phyloP scores from a whole-genome alignment of 2,888 invertebrate genomes.

The Heteromurus nitidus region DNA sequence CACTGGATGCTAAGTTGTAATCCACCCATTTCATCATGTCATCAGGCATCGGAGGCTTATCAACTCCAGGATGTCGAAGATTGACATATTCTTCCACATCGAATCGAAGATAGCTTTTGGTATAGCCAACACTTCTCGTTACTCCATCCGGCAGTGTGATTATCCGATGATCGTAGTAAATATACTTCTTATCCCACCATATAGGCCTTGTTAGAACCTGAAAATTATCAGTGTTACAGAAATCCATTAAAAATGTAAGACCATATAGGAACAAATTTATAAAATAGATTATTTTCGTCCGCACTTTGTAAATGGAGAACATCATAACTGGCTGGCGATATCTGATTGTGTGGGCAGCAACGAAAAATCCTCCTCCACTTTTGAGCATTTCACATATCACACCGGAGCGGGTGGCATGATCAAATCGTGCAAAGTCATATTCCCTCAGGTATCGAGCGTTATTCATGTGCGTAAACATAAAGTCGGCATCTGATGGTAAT shows the following conservation, averaged over 20 bases:
- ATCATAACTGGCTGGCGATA: slow-evolving; percentile 88
- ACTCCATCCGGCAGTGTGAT: slow-evolving; percentile 86
- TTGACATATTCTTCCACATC: slow-evolving; percentile 82
- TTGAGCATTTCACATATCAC: slow-evolving; percentile 57
- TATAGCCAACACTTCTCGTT: slow-evolving; percentile 85
- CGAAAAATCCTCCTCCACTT: slow-evolving; percentile 66
- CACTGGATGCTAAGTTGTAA: slow-evolving; percentile 86
- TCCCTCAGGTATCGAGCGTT: slow-evolving; percentile 91
- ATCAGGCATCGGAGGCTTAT: slow-evolving; percentile 81
- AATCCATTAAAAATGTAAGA: not conserved
- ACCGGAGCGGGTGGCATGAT: slow-evolving; percentile 84
- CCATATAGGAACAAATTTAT: not conserved
- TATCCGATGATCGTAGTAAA: slow-evolving; percentile 90
- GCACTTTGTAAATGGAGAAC: slow-evolving; percentile 85
- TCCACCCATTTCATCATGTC: slow-evolving; percentile 86
- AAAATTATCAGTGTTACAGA: not conserved
- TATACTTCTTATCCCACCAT: slow-evolving; percentile 90
- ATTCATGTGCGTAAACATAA: slow-evolving; percentile 92
- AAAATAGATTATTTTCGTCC: not conserved
- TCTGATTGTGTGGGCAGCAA: slow-evolving; percentile 75
- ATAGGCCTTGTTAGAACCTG: slow-evolving; percentile 77
- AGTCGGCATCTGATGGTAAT: slow-evolving; percentile 86
- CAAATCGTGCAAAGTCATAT: slow-evolving; percentile 90
- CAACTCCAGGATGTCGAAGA: slow-evolving; percentile 80
- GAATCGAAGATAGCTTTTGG: slow-evolving; percentile 82